phyloP scores from a whole-genome alignment of 1,140 invertebrate species.

The Apis florea region DNA sequence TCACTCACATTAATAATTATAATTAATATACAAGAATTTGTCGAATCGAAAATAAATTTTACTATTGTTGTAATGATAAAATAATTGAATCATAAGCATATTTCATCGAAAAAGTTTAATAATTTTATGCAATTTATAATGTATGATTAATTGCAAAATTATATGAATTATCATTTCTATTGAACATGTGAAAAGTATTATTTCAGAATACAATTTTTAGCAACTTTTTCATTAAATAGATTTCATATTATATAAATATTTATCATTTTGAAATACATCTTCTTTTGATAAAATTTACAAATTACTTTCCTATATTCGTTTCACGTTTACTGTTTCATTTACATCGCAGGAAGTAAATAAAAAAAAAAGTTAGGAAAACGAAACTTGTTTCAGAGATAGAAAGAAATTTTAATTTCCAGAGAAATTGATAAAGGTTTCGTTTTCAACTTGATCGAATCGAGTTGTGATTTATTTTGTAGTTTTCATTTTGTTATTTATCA shows the following conservation, averaged over 20 bases:
- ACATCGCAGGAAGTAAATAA: not conserved
- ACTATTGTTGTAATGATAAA: not conserved
- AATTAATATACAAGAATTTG: not conserved
- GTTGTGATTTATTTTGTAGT: not conserved
- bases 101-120: not conserved
- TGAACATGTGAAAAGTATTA: not conserved
- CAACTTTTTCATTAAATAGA: not conserved
- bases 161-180: not conserved
- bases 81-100: not conserved
- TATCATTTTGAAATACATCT: not conserved
- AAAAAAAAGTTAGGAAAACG: not conserved
- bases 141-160: too few species aligned
- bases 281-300: not conserved
- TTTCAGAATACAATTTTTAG: not conserved
- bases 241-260: not conserved
- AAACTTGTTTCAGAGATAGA: not conserved
- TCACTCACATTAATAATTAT: too few species aligned
- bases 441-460: not conserved
- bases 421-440: not conserved
- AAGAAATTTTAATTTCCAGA: not conserved
- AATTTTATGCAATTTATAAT: not conserved
- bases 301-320: not conserved
- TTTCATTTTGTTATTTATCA: not conserved
- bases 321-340: not conserved
- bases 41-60: not conserved